Percentiles rank a stretch among this genome's conserved stretches.
These are phyloP conservation scores for Anthrax anthrax DNA, from an alignment of 2,888 invertebrate genomes.

Conservation along the genomic window DNA sequence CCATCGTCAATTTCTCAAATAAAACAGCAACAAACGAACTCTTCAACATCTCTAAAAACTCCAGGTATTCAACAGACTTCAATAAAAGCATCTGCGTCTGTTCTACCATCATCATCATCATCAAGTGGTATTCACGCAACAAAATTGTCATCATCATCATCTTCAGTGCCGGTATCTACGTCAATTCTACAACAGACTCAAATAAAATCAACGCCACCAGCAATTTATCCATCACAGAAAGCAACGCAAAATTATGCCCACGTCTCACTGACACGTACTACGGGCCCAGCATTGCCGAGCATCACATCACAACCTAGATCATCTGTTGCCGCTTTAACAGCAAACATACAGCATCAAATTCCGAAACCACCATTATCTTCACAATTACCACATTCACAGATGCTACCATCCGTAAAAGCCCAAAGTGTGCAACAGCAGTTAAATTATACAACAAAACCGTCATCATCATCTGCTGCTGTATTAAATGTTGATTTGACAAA, in stretches of 20 bases:
- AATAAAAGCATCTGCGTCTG: background rate
- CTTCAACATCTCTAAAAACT: constrained; percentile 1
- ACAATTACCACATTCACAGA: background rate
- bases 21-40: background rate
- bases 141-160: constrained; percentile 10
- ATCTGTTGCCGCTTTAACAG: constrained; percentile 6
- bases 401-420: background rate
- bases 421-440: background rate
- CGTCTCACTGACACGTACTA: too few species aligned
- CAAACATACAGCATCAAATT: too few species aligned
- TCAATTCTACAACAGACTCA: constrained; percentile 5
- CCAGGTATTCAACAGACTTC: constrained; percentile 4
- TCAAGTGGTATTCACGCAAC: too few species aligned
- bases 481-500: too few species aligned
- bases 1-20: background rate
- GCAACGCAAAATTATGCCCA: too few species aligned
- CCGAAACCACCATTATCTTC: background rate
- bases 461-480: too few species aligned
- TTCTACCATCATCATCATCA: constrained; percentile 10
- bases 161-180: background rate
- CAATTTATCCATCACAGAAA: constrained; percentile 15
- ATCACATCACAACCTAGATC: background rate
- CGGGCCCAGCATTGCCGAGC: too few species aligned
- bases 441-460: background rate
- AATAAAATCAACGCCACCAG: constrained; percentile 16